Base-by-base conservation (phyloP, 2,113 vertebrate species). In the Dipodomys ordii region DNA sequence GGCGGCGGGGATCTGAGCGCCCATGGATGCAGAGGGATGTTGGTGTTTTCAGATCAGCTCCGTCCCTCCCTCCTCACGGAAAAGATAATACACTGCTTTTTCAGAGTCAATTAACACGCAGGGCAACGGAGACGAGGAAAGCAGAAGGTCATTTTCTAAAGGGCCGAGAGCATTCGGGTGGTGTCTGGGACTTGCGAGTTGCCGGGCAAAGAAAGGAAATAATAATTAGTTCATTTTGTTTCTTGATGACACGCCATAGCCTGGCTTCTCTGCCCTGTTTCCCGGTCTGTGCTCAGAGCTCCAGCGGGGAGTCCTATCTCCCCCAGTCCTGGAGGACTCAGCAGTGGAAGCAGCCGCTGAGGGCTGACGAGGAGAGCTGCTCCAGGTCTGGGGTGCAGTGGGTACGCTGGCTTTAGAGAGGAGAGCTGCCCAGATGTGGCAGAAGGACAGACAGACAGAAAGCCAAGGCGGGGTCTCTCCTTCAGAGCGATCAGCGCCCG, bases 61-160 rank as follows among this genome's bases (percentile, higher is more conserved):
- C 94, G 87, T 94, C 92, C 81, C 93, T 96, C 89, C 62, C 82
- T 95, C 87, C 97, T 94, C 94, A 88, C 96, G 96, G 96, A 97
- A 98, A 97, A 98, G 97, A 98, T 98, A 98, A 98, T 98, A 98
- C 97, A 97, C 97, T 98, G 97, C 97, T 97, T 98, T 98, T 98
- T 98, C 98, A 98, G 98, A 98, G 98, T 98, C 98, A 98, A 98
- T 98, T 98, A 98, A 98, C 98, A 98, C 98, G 97, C 96, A 98
- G 98, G 98, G 98, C 98, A 98, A 98, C 98, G 97, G 97, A 98
- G 98, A 98, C 94, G 90, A 97, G 97, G 95, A 97, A 97, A 98
- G 97, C 95, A 97, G 97, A 98, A 98, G 98, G 98, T 98, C 98
- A 98, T 97, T 98, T 98, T 98, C 98, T 97, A 94, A 97, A 97